These are phyloP conservation scores for Hypselothyrea guttata DNA, from an alignment of 2,888 invertebrate species.

Conservation along the genomic window DNA sequence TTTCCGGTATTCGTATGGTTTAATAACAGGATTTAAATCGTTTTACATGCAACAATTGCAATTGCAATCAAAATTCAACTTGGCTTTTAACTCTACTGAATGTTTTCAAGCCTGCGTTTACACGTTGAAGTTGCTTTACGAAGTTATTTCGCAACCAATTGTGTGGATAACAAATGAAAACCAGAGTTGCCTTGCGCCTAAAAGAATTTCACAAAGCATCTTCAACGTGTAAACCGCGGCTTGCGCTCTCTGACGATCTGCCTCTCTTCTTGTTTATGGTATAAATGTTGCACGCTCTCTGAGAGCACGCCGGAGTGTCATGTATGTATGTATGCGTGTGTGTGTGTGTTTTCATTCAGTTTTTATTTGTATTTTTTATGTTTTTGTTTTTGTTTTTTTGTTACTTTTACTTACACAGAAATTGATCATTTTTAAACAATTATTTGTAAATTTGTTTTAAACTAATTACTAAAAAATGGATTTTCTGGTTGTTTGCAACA, in stretches of 20 bases:
- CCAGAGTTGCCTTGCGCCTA: no score
- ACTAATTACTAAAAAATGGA: conserved; percentile 75
- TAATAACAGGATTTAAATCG: conserved; percentile 55
- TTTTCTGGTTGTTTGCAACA: conserved; percentile 73
- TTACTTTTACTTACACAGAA: conserved; percentile 61
- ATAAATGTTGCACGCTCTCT: conserved; percentile 60
- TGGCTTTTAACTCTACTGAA: conserved; percentile 43
- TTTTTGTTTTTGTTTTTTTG: conserved; percentile 19
- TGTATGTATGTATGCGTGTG: conserved; percentile 8
- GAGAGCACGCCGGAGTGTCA: conserved; percentile 48
- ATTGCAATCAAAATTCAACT: conserved; percentile 48
- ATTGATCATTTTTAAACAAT: conserved; percentile 70
- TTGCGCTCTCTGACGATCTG: conserved; percentile 1
- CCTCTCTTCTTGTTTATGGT: conserved; percentile 33
- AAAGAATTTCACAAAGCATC: no score
- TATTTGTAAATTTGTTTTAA: conserved; percentile 76
- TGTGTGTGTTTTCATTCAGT: conserved; percentile 32
- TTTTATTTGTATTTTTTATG: conserved; percentile 20
- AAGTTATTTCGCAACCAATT: no score
- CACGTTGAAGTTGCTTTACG: no score
- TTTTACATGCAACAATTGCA: conserved; percentile 46
- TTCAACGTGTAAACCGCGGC: no score
- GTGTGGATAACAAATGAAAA: no score
- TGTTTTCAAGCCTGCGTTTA: no score
- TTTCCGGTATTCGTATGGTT: conserved; percentile 33